phyloP scores from a whole-genome alignment of 2,888 invertebrate genomes.

The Diogma glabrata region DNA sequence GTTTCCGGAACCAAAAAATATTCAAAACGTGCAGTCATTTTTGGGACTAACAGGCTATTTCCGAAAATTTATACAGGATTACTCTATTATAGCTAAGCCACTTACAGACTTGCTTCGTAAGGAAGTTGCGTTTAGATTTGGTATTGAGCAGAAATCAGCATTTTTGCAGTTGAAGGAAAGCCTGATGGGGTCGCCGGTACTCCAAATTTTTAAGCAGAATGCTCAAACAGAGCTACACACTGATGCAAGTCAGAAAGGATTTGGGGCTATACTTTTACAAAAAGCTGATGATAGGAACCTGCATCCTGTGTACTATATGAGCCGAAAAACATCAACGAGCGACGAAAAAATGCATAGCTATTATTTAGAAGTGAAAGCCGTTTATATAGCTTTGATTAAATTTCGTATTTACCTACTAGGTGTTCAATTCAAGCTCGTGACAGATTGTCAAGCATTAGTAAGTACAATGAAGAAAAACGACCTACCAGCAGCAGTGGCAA shows the following conservation, averaged over 20 bases:
- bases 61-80: neutral
- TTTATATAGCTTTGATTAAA: neutral
- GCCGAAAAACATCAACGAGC: neutral
- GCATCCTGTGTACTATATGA: constrained; percentile 1
- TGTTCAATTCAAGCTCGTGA: neutral
- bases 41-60: neutral
- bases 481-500: no score
- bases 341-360: neutral
- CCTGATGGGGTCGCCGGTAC: neutral
- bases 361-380: neutral
- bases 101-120: neutral
- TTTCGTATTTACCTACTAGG: neutral
- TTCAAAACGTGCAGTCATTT: neutral
- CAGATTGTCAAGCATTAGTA: neutral
- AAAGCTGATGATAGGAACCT: neutral
- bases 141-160: neutral
- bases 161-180: neutral
- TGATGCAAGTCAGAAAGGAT: neutral
- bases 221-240: neutral
- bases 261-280: neutral
- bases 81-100: neutral
- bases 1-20: neutral
- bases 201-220: neutral
- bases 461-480: neutral
- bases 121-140: neutral